These are phyloP conservation scores for Enteromius afrohamiltoni DNA, from an alignment of 2,797 vertebrate species.

Conservation along the genomic window DNA sequence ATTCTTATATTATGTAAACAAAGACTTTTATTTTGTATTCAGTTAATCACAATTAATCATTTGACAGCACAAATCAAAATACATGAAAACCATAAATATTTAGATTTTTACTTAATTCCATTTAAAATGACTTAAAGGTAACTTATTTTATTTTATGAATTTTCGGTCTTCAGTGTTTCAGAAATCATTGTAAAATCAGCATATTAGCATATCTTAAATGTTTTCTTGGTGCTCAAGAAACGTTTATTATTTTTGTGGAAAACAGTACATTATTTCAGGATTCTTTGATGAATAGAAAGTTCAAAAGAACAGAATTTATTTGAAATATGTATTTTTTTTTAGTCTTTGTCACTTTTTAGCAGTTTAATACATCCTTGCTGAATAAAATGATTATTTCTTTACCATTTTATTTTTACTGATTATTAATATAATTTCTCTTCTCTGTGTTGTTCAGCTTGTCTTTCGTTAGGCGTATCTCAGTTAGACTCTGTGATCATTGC, in stretches of 20 bases:
- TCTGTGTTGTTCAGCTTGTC: conserved; percentile 78
- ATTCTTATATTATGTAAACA: too few relatives aligned
- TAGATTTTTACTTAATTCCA: too few relatives aligned
- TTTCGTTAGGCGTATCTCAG: conserved; percentile 88
- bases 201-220: too few relatives aligned
- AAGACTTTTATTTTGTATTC: too few relatives aligned
- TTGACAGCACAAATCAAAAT: not conserved
- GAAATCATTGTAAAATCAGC: not conserved
- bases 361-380: not conserved
- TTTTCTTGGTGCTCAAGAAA: not conserved
- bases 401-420: not conserved
- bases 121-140: not conserved
- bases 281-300: not conserved
- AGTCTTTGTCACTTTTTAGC: not conserved
- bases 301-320: not conserved
- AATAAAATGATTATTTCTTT: not conserved
- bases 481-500: conserved; percentile 96
- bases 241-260: not conserved
- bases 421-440: not conserved
- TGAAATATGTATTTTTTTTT: not conserved
- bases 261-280: not conserved
- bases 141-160: not conserved
- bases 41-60: too few relatives aligned
- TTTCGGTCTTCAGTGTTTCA: not conserved
- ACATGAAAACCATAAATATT: not conserved